These are phyloP conservation scores for Onychostruthus taczanowskii DNA, from an alignment of 2,113 vertebrate species.

Conservation along the genomic window DNA sequence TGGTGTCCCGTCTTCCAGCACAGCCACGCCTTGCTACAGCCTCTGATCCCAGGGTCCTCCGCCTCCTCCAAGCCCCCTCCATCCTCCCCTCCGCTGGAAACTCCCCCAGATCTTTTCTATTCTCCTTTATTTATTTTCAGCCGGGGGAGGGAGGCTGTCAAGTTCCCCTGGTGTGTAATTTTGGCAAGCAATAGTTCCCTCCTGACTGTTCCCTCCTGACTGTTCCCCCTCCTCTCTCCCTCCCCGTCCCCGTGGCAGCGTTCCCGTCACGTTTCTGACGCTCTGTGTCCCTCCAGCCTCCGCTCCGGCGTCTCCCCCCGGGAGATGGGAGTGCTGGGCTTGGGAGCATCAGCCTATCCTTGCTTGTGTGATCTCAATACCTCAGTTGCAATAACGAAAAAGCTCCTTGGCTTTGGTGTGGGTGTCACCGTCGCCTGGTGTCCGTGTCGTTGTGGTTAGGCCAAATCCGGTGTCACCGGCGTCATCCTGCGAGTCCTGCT, in stretches of 20 bases:
- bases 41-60: not conserved
- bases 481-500: not conserved
- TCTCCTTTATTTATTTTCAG: not conserved
- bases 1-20: constrained; percentile 49
- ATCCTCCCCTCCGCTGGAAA: not conserved
- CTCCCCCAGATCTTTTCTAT: not conserved
- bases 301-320: not conserved
- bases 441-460: not conserved
- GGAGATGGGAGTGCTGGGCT: not conserved
- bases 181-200: constrained; percentile 46
- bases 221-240: not conserved
- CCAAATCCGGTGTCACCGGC: not conserved
- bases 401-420: constrained; percentile 3
- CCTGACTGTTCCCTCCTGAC: not conserved
- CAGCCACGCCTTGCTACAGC: constrained; percentile 19
- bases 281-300: not conserved
- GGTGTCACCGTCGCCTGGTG: not conserved
- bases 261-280: not conserved
- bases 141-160: no score
- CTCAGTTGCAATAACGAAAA: not conserved
- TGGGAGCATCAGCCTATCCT: fast-evolving
- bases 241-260: not conserved
- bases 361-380: not conserved
- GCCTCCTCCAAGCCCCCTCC: not conserved
- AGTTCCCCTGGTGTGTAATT: not conserved